Evolutionary conservation across 2,113 vertebrate species (phyloP).

Genomic region (Oryzias woworae): DNA sequence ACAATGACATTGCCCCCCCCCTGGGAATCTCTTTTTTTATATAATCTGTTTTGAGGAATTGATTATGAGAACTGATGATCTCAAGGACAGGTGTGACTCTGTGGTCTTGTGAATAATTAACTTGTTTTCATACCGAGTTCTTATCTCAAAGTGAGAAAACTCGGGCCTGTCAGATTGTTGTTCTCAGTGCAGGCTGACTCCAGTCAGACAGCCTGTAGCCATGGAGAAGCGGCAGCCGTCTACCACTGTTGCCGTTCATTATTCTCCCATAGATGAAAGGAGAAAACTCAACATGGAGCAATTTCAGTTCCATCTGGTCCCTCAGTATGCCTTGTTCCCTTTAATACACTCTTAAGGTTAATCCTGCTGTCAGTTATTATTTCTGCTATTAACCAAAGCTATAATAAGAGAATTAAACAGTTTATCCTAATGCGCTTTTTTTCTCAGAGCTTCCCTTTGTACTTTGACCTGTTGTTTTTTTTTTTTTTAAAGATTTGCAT

Average conservation of each 20-base stretch:
- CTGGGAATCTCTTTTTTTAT: not conserved
- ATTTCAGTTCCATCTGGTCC: conserved; percentile 2
- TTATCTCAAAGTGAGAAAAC: conserved; percentile 17
- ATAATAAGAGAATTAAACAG: no score
- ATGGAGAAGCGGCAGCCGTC: conserved; percentile 7
- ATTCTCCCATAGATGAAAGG: conserved; percentile 7
- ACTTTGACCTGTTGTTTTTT: no score
- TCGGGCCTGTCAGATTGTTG: conserved; percentile 18
- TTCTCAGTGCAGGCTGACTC: conserved; percentile 16
- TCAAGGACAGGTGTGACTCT: conserved; percentile 11
- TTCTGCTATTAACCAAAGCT: no score
- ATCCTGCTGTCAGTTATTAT: no score
- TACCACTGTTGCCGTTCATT: conserved; percentile 9
- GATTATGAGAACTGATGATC: conserved; percentile 6
- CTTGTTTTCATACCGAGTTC: conserved; percentile 24
- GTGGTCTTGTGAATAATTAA: conserved; percentile 27
- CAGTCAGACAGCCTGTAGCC: conserved; percentile 15
- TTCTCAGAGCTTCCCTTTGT: no score
- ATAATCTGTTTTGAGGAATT: not conserved
- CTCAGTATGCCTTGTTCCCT: no score
- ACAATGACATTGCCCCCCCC: conserved; percentile 4
- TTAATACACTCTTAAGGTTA: no score
- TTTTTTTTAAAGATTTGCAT: no score
- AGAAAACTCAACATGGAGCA: conserved; percentile 10
- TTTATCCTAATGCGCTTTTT: no score